A percentile compares a stretch with the other conserved stretches of the same genome.
Evolutionary conservation across 2,797 vertebrate genomes (phyloP).

Genomic region (Galaxias olidus): DNA sequence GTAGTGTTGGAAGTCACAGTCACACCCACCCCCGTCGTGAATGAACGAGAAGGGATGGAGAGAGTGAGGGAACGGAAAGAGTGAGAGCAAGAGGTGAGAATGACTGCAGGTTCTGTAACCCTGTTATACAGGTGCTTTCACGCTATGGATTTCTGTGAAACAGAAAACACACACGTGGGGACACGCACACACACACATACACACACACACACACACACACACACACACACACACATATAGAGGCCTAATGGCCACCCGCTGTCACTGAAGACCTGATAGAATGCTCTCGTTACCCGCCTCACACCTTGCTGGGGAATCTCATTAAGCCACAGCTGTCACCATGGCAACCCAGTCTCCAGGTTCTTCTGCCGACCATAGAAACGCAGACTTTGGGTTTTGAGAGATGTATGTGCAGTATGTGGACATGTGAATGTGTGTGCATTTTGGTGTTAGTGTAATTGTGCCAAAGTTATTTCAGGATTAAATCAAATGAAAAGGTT

Average conservation of each 20-base stretch:
- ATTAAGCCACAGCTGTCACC: constrained; percentile 67
- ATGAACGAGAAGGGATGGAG: constrained; percentile 7
- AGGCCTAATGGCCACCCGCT: constrained; percentile 52
- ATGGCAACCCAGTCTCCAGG: constrained; percentile 68
- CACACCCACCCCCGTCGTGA: too few relatives aligned
- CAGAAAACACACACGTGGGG: too few relatives aligned
- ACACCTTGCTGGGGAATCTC: constrained; percentile 71
- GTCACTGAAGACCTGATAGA: constrained; percentile 60
- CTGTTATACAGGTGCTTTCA: constrained; percentile 28
- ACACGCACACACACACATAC: constrained; percentile 2
- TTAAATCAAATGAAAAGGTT: too few relatives aligned
- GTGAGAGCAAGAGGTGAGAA: not conserved
- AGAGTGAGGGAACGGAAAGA: not conserved
- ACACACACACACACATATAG: constrained; percentile 12
- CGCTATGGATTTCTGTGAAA: constrained; percentile 39
- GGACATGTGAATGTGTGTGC: constrained; percentile 10
- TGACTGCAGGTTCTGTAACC: constrained; percentile 28
- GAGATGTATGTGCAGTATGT: constrained; percentile 13
- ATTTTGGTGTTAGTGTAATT: constrained; percentile 4
- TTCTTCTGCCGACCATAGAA: constrained; percentile 66
- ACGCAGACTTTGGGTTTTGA: constrained; percentile 52
- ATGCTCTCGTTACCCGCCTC: constrained; percentile 56
- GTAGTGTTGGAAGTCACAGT: too few relatives aligned
- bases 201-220: constrained; percentile 6
- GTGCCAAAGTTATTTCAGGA: not conserved